A percentile compares a stretch with the other conserved stretches of the same genome.
phyloP scores from a whole-genome alignment of 1,140 invertebrate species.

The Lepidurus apus region DNA sequence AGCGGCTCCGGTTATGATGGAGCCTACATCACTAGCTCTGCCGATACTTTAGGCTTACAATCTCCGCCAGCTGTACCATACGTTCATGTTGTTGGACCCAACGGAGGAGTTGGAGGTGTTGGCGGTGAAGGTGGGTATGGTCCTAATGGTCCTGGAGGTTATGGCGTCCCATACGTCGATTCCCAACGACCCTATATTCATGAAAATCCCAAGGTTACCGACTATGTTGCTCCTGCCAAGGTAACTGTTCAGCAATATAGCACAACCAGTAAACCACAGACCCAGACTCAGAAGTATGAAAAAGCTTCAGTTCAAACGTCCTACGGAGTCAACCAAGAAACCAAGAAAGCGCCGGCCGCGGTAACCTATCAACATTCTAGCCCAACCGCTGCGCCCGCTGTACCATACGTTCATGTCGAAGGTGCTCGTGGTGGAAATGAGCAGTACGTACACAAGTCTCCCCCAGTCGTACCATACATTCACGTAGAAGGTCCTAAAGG shows the following conservation, averaged over 20 bases:
- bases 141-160: conserved; percentile 31
- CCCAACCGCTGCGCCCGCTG: background rate
- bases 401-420: conserved; percentile 27
- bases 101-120: conserved; percentile 9
- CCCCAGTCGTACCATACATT: conserved; percentile 19
- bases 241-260: conserved; percentile 3
- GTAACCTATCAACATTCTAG: background rate
- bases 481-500: conserved; percentile 12
- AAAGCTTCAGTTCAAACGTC: background rate
- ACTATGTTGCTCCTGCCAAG: background rate
- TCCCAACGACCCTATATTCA: background rate
- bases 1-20: background rate
- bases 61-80: conserved; percentile 28
- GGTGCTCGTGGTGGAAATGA: background rate
- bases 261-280: background rate
- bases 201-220: background rate
- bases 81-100: conserved; percentile 28
- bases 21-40: background rate
- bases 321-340: background rate
- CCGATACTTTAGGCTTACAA: background rate
- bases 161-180: conserved; percentile 24
- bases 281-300: conserved; percentile 7
- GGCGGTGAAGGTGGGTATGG: conserved; percentile 32
- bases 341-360: background rate
- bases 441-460: background rate